A percentile compares a stretch with the other conserved stretches of the same genome.
These are phyloP conservation scores for Morbakka virulenta DNA, from an alignment of 30 jellyfish, hydroid and myxozoan species.

Conservation along the genomic window DNA sequence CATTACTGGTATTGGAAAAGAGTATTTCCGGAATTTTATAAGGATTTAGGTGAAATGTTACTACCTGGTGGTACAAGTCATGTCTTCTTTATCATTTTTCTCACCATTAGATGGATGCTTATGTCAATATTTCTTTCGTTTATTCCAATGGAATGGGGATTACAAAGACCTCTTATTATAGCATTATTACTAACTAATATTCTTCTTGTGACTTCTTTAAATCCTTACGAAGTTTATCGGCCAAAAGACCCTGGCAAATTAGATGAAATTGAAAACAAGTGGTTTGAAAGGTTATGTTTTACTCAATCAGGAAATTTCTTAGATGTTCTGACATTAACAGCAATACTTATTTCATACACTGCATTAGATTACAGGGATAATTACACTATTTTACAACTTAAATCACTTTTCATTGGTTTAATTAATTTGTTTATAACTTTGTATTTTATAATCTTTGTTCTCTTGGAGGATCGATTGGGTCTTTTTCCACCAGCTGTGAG, in stretches of 20 bases:
- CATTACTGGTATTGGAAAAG: conserved; percentile 87
- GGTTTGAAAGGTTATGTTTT: conserved; percentile 87
- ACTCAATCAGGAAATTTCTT: conserved; percentile 85
- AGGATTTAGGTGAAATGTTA: conserved; percentile 76
- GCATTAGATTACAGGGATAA: conserved; percentile 89
- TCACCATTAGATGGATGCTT: conserved; percentile 94
- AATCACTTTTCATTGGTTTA: conserved; percentile 80
- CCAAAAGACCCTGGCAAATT: conserved; percentile 83
- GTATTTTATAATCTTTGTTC: conserved; percentile 69
- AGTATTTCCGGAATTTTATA: conserved; percentile 69
- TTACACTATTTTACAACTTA: conserved; percentile 70
- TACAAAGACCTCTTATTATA: conserved; percentile 74
- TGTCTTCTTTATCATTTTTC: conserved; percentile 57
- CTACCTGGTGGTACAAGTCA: conserved; percentile 91
- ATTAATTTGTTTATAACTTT: conserved; percentile 57
- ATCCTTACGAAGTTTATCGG: conserved; percentile 77
- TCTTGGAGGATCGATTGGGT: conserved; percentile 85
- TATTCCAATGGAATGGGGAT: conserved; percentile 92
- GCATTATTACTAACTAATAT: conserved; percentile 74
- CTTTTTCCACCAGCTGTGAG: conserved; percentile 73
- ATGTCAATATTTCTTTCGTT: conserved; percentile 76
- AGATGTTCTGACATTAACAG: conserved; percentile 71
- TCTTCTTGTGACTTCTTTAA: conserved; percentile 49
- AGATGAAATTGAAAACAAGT: conserved; percentile 56
- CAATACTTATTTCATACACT: conserved; percentile 78